Evolutionary conservation across 30 jellyfish, hydroid and myxozoan species (phyloP).

Genomic region (Morbakka virulenta): DNA sequence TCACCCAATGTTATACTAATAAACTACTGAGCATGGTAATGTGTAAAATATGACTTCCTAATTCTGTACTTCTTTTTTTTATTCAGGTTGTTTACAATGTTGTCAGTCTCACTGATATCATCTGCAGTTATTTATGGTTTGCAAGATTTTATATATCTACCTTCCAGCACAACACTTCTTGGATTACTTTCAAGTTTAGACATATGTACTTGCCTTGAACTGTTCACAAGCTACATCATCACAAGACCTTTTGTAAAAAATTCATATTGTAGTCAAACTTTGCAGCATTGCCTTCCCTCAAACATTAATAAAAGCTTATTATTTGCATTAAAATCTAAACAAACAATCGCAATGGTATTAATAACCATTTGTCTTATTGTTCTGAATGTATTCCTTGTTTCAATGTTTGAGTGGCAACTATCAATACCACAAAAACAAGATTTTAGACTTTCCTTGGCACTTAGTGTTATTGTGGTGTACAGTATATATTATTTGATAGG

Average conservation of each 20-base stretch:
- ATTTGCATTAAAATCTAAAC: no score
- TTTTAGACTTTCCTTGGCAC: slow-evolving; percentile 23
- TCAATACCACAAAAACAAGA: slow-evolving; percentile 1
- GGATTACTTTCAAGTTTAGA: slow-evolving; percentile 29
- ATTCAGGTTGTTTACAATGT: background rate
- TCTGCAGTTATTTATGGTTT: background rate
- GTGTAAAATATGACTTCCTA: background rate
- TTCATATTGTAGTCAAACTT: background rate
- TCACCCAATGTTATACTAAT: no score
- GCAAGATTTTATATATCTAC: background rate
- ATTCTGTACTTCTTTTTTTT: background rate
- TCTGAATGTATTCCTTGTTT: no score
- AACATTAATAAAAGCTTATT: no score
- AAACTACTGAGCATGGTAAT: no score
- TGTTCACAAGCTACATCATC: background rate
- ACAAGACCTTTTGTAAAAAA: background rate
- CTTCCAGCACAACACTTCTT: background rate
- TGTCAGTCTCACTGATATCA: background rate
- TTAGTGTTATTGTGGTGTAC: slow-evolving; percentile 10
- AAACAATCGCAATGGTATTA: no score
- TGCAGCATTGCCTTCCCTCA: no score
- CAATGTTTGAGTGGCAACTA: background rate
- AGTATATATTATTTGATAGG: slow-evolving; percentile 10
- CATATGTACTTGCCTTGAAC: background rate
- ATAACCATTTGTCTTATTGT: no score